These are phyloP conservation scores for Tetramorium parvispinum DNA, from an alignment of 1,140 invertebrate species.

Conservation along the genomic window DNA sequence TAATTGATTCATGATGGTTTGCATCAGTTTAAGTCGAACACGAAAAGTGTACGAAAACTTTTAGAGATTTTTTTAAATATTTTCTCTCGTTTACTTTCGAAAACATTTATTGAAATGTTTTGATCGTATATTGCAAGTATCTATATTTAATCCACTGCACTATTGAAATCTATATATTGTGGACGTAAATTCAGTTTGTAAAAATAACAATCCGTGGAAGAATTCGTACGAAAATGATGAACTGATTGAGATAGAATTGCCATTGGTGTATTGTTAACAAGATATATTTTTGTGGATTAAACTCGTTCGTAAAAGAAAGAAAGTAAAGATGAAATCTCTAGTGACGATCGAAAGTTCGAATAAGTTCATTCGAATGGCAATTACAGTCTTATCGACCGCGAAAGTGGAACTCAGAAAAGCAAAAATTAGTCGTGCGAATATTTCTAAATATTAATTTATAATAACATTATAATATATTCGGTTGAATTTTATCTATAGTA, in stretches of 20 bases:
- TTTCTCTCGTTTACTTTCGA: background rate
- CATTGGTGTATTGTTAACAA: background rate
- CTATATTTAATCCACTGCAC: background rate
- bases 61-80: background rate
- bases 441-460: slow-evolving; percentile 1
- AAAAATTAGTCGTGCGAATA: background rate
- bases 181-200: background rate
- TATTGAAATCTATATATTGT: background rate
- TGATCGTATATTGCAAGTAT: background rate
- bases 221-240: background rate
- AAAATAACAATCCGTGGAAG: background rate
- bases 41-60: background rate
- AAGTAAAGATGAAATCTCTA: slow-evolving; percentile 37
- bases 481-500: background rate
- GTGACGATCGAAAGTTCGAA: slow-evolving; percentile 35
- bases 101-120: background rate
- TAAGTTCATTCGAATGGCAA: slow-evolving; percentile 18
- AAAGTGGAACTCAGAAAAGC: slow-evolving; percentile 11
- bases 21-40: too few species aligned
- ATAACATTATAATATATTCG: too few species aligned
- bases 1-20: too few species aligned
- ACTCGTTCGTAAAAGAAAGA: slow-evolving; percentile 5
- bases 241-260: background rate
- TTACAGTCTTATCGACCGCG: slow-evolving; percentile 7
- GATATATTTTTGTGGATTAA: background rate